Evolutionary conservation across 2,888 invertebrate genomes (phyloP).

Genomic region (Aporophyla lueneburgensis): DNA sequence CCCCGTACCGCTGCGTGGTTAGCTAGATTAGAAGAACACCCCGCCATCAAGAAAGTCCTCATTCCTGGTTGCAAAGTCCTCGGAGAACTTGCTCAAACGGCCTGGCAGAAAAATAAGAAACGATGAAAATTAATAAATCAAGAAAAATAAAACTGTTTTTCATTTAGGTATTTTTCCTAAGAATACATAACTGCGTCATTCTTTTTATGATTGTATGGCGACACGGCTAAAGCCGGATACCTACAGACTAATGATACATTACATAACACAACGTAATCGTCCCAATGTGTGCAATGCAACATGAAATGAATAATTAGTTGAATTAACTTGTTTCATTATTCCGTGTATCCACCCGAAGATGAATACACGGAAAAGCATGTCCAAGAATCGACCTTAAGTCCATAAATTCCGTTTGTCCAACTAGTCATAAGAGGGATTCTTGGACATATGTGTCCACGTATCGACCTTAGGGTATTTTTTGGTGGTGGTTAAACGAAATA

Average conservation of each 20-base stretch:
- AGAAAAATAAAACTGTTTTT: neutral
- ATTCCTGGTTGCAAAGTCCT: conserved; percentile 66
- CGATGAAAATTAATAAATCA: neutral
- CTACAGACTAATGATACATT: too few species aligned
- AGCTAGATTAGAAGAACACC: conserved; percentile 66
- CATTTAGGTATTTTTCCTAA: neutral
- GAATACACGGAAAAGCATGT: too few species aligned
- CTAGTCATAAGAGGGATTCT: neutral
- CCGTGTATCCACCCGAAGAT: too few species aligned
- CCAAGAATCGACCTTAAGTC: neutral
- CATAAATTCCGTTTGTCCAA: neutral
- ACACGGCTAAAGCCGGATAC: too few species aligned
- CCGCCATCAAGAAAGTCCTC: conserved; percentile 72
- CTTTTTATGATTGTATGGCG: too few species aligned
- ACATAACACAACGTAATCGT: too few species aligned
- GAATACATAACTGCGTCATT: neutral
- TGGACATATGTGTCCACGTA: neutral
- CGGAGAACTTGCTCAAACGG: conserved; percentile 47
- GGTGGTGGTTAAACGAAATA: too few species aligned
- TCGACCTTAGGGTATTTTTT: too few species aligned
- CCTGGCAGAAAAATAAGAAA: conserved; percentile 73
- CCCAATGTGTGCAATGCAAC: too few species aligned
- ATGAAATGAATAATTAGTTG: too few species aligned
- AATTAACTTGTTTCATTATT: too few species aligned
- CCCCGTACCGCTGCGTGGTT: conserved; percentile 52